These are phyloP conservation scores for Erythrocercus mccallii DNA, from an alignment of 2,113 vertebrate species.

Conservation along the genomic window DNA sequence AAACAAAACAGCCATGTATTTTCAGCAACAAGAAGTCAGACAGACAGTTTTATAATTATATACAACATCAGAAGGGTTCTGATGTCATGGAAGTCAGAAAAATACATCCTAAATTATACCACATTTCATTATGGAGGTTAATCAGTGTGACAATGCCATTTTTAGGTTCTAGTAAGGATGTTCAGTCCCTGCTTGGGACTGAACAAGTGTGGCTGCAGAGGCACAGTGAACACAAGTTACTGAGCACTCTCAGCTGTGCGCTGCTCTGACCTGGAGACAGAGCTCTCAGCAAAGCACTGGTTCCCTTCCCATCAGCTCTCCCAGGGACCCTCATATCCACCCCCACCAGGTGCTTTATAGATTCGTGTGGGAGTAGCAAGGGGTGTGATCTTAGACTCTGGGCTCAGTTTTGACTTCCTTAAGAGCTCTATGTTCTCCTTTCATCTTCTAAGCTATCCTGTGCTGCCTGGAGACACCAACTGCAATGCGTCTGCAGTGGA, in stretches of 20 bases:
- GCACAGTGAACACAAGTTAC: background rate
- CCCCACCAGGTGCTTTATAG: background rate
- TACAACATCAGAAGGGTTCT: background rate
- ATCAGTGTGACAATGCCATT: background rate
- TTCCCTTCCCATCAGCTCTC: background rate
- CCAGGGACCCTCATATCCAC: background rate
- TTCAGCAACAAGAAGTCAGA: constrained; percentile 53
- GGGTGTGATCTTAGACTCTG: background rate
- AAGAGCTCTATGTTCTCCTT: background rate
- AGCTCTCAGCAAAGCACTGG: background rate
- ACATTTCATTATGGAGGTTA: background rate
- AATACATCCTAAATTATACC: constrained; percentile 1
- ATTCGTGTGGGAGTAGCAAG: background rate
- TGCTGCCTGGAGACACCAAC: background rate
- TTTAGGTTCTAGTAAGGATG: background rate
- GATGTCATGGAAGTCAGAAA: constrained; percentile 41
- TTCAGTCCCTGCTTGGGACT: background rate
- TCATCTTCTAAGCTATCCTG: background rate
- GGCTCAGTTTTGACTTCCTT: background rate
- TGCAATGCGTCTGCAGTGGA: background rate
- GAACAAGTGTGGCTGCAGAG: background rate
- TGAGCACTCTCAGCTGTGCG: fast-evolving
- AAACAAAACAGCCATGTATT: constrained; percentile 45
- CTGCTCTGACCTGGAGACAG: fast-evolving
- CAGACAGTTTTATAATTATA: constrained; percentile 52